Base-by-base conservation (phyloP, 2,888 invertebrate genomes). In the Venusia cambrica region DNA sequence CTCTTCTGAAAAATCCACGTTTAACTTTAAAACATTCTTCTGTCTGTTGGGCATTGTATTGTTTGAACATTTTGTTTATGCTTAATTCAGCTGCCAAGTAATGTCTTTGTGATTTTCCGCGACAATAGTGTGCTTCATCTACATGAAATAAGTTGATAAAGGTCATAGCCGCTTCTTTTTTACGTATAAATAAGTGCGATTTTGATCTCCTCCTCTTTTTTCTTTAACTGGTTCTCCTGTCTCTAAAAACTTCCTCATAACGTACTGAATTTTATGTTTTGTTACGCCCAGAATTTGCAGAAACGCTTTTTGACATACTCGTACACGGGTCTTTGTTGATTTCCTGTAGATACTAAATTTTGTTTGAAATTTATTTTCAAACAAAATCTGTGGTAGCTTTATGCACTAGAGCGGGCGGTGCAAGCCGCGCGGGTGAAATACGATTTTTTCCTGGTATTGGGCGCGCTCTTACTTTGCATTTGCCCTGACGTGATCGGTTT, bases 61-160 rank as follows among this genome's bases (percentile, higher is more conserved):
- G 34, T 30, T 37, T 45, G 16, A 30, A 40, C 34, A 48, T 31
- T 30, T 48, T 45, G 26, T 43, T 43, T 5, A 51, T 51, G 19
- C 20, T 38, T 6, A 48, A 34, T 31, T 47, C 43, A 5, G 45
- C 35, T 13, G 41, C 7, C 16, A 47, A 33, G 17, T 48, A 47
- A 17, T 18, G 16, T 40, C 41, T 32, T 25, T 35, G 20, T 18
- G 39, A 30, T 24, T 45, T 33, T 20, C 38, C 36, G 4, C 54
- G 38, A 29, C 50, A 56, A 27, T 55, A 55, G 20, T 52, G 55
- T 9, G n/a, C n/a, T 44, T 58, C 49, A 7, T 48, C 20, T 11
- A 28, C 32, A 13, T 43, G 37, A 38, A 51, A 46, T 16, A 36
- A 16, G 11, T 49, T 45, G 5, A 53, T 51, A 28, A 54, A 53